phyloP scores from a whole-genome alignment of 2,113 vertebrate species.

The Climacteris rufus region DNA sequence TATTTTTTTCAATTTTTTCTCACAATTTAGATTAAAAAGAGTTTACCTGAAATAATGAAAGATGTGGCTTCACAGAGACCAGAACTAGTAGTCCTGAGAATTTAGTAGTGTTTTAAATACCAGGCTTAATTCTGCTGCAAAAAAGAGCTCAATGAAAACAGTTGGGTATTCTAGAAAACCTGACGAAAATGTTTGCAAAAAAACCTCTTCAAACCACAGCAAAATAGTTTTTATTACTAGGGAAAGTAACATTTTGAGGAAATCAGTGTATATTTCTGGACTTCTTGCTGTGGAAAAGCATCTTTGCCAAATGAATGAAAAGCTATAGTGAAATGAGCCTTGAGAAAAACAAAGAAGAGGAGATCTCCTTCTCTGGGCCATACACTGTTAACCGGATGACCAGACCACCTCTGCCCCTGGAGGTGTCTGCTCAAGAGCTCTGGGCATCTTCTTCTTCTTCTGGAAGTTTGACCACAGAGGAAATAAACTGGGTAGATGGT shows the following conservation, averaged over 20 bases:
- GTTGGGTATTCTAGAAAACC: not conserved
- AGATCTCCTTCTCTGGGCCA: not conserved
- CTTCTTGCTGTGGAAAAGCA: not conserved
- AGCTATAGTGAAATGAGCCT: not conserved
- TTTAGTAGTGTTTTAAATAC: not conserved
- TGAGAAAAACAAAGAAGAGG: not conserved
- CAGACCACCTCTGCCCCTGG: not conserved
- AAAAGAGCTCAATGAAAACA: not conserved
- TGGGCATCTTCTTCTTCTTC: not conserved
- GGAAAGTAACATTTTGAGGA: not conserved
- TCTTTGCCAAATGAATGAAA: not conserved
- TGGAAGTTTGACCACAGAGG: not conserved
- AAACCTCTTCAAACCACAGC: not conserved
- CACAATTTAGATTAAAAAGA: not conserved
- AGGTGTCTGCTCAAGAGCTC: not conserved
- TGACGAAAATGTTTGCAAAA: not conserved
- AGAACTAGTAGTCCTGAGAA: not conserved
- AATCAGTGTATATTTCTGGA: not conserved
- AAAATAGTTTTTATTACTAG: not conserved
- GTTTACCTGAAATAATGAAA: not conserved
- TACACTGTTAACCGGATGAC: rapidly evolving
- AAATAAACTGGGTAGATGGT: not conserved
- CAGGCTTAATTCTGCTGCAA: not conserved
- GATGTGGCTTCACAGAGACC: not conserved
- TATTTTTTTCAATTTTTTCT: not conserved